Evolutionary conservation across 2,113 vertebrate genomes (phyloP).

Genomic region (Dasyornis broadbenti): DNA sequence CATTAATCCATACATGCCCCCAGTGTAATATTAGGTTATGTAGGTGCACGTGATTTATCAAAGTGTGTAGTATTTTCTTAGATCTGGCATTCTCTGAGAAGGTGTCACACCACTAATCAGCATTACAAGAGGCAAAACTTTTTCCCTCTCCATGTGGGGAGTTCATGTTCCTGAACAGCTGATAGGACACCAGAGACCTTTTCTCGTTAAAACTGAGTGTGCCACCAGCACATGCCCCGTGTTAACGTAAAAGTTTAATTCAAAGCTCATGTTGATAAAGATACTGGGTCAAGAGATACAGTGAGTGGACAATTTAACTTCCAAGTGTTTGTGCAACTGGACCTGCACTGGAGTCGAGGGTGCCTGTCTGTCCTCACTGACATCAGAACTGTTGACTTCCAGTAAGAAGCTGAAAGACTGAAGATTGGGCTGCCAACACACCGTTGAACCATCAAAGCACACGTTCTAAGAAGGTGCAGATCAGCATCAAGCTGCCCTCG

Average conservation of each 20-base stretch:
- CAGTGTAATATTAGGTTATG: not conserved
- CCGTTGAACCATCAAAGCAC: fast-evolving
- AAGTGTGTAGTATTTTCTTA: not conserved
- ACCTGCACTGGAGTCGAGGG: not conserved
- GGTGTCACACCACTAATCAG: not conserved
- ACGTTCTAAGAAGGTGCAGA: fast-evolving
- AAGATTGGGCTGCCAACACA: not conserved
- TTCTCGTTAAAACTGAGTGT: not conserved
- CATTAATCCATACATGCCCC: not conserved
- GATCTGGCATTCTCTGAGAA: not conserved
- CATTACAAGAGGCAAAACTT: not conserved
- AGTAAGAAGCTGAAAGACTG: not conserved
- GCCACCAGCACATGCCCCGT: not conserved
- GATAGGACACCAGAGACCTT: not conserved
- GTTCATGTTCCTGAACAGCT: not conserved
- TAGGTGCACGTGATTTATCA: not conserved
- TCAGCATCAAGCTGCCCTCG: not conserved
- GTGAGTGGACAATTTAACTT: not conserved
- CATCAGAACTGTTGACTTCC: not conserved
- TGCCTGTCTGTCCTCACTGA: not conserved
- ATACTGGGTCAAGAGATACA: not conserved
- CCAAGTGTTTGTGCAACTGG: not conserved
- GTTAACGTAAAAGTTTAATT: not conserved
- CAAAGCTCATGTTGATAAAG: not conserved
- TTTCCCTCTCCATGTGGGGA: not conserved